phyloP scores from a whole-genome alignment of 2,888 invertebrate genomes.

The Cryptus armator region DNA sequence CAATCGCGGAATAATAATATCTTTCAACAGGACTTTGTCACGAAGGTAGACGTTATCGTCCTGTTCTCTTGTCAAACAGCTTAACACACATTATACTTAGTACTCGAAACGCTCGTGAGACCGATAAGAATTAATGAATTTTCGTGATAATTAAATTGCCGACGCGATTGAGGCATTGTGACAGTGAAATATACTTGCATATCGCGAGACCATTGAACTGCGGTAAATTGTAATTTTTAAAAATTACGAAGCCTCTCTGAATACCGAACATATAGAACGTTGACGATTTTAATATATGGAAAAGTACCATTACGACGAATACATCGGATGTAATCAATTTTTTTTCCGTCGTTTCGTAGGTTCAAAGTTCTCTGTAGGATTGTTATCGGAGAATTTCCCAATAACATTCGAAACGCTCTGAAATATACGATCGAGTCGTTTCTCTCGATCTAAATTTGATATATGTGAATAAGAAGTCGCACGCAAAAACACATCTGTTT shows the following conservation, averaged over 20 bases:
- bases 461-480: background rate
- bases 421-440: background rate
- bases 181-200: too few relatives aligned
- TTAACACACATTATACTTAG: too few relatives aligned
- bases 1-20: background rate
- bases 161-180: background rate
- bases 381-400: background rate
- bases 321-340: background rate
- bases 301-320: too few relatives aligned
- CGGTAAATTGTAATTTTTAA: too few relatives aligned
- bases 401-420: background rate
- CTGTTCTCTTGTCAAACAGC: too few relatives aligned
- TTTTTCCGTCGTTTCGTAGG: background rate
- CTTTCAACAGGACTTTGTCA: slow-evolving; percentile 9
- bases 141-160: background rate
- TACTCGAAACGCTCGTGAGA: too few relatives aligned
- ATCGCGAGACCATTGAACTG: too few relatives aligned
- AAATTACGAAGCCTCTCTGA: too few relatives aligned
- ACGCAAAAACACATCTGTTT: background rate
- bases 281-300: too few relatives aligned
- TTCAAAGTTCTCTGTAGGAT: background rate
- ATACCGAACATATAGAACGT: too few relatives aligned
- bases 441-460: background rate
- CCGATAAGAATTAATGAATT: background rate
- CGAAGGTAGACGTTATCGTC: slow-evolving; percentile 7